A percentile compares a stretch with the other conserved stretches of the same genome.
phyloP scores from a whole-genome alignment of 2,113 vertebrate genomes.

The Hypanus sabinus region DNA sequence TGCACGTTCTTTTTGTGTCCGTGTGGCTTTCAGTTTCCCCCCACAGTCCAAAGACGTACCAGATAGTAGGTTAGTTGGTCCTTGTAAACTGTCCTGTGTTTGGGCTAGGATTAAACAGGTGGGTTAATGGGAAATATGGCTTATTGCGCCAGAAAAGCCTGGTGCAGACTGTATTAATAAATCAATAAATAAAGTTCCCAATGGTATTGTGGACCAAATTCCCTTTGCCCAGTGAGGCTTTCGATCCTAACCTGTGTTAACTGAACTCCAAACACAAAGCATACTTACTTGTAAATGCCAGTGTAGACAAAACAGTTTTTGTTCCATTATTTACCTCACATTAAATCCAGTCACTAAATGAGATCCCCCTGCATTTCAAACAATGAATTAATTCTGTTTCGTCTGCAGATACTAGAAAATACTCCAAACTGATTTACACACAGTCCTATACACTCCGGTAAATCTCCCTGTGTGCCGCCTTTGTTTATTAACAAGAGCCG shows the following conservation, averaged over 20 bases:
- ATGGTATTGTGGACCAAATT: no score
- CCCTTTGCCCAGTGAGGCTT: no score
- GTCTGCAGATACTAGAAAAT: background rate
- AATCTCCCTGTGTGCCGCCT: background rate
- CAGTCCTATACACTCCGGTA: background rate
- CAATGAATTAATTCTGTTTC: background rate
- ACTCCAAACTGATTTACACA: background rate
- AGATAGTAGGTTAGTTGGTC: no score
- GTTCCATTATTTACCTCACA: background rate
- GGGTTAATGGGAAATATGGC: no score
- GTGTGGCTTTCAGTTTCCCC: no score
- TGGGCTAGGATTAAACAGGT: no score
- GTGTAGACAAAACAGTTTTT: background rate
- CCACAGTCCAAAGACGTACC: no score
- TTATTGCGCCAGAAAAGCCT: no score
- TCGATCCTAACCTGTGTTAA: background rate
- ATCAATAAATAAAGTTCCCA: no score
- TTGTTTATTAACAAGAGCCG: background rate
- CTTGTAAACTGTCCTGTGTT: no score
- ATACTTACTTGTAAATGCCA: background rate
- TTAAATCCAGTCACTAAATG: background rate
- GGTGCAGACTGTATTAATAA: no score
- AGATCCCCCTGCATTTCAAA: background rate
- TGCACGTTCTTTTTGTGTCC: no score
- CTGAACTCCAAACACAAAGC: background rate